Percentiles rank a stretch among this genome's conserved stretches.
These are phyloP conservation scores for Eleginops maclovinus DNA, from an alignment of 2,113 vertebrate genomes.

Conservation along the genomic window DNA sequence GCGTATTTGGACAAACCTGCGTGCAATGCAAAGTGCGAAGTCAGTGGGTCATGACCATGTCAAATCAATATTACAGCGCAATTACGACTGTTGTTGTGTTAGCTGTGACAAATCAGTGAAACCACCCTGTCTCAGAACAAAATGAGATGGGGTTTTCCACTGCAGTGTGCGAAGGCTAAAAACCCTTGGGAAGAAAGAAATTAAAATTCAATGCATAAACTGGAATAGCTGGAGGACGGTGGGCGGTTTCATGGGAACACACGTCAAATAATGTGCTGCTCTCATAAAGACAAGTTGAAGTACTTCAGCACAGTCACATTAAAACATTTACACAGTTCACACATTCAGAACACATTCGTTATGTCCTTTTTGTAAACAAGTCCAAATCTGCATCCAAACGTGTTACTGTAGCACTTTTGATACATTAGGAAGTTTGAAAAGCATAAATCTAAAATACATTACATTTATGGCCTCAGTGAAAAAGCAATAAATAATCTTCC, in stretches of 20 bases:
- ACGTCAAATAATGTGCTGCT: background rate
- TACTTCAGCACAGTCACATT: conserved; percentile 14
- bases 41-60: conserved; percentile 51
- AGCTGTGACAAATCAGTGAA: conserved; percentile 34
- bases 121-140: conserved; percentile 17
- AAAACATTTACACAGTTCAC: background rate
- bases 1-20: conserved; percentile 9
- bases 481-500: background rate
- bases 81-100: conserved; percentile 50
- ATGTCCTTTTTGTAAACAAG: background rate
- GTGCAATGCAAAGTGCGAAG: conserved; percentile 7
- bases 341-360: background rate
- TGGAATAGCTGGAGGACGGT: conserved; percentile 18
- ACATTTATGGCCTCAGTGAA: background rate
- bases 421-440: background rate
- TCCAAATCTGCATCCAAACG: background rate
- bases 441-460: background rate
- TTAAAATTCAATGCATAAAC: conserved; percentile 32
- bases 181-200: conserved; percentile 13
- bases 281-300: conserved; percentile 5
- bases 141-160: conserved; percentile 28
- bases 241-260: conserved; percentile 9
- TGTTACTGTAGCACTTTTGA: background rate
- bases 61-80: conserved; percentile 70
- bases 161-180: conserved; percentile 5